A percentile compares a stretch with the other conserved stretches of the same genome.
phyloP scores from a whole-genome alignment of 2,888 invertebrate species.

The Drosophila cracens region DNA sequence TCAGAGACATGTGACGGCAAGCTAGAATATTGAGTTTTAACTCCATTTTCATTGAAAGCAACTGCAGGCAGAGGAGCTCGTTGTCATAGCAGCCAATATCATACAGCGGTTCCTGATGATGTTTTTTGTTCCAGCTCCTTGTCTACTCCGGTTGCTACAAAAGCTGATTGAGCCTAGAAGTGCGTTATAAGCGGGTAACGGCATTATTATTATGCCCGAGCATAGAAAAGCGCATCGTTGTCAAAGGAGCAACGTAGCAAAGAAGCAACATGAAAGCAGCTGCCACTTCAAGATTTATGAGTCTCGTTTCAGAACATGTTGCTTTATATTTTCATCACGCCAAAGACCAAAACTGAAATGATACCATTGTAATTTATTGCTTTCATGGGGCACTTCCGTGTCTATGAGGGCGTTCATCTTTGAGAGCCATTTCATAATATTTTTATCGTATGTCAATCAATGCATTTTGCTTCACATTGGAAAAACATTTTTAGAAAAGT shows the following conservation, averaged over 20 bases:
- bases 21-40: constrained; percentile 15
- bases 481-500: not conserved
- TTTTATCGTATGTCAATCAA: constrained; percentile 15
- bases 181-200: constrained; percentile 73
- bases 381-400: constrained; percentile 9
- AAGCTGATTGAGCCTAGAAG: constrained; percentile 32
- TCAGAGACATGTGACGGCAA: constrained; percentile 1
- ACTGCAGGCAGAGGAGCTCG: constrained; percentile 35
- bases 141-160: constrained; percentile 2
- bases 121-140: constrained; percentile 13
- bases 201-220: constrained; percentile 52
- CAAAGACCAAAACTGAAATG: constrained; percentile 26
- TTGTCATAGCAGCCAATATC: constrained; percentile 49
- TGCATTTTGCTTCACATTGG: not conserved
- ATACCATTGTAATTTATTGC: constrained; percentile 46
- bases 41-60: constrained; percentile 54
- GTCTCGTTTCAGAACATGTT: constrained; percentile 13
- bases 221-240: constrained; percentile 14
- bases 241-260: constrained; percentile 19
- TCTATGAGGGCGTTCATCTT: constrained; percentile 1
- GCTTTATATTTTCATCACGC: not conserved
- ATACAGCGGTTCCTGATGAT: constrained; percentile 18
- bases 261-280: constrained; percentile 6
- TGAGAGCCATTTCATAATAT: constrained; percentile 14
- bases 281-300: constrained; percentile 57